These are phyloP conservation scores for Silurus lanzhouensis DNA, from an alignment of 2,797 vertebrate species.

Conservation along the genomic window DNA sequence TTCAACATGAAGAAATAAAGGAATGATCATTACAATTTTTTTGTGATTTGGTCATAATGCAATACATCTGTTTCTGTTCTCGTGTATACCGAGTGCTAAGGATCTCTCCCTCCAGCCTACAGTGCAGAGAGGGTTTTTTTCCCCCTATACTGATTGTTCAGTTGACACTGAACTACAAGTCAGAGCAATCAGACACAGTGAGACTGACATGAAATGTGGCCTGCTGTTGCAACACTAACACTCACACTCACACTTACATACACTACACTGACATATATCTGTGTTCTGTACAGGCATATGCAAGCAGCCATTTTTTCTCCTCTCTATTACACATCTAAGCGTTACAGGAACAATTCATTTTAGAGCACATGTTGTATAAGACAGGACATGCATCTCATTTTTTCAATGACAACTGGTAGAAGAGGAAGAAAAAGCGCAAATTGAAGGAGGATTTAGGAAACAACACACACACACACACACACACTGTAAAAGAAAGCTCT, in stretches of 20 bases:
- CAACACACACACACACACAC: not conserved
- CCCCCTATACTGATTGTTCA: conserved; percentile 54
- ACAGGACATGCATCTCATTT: not conserved
- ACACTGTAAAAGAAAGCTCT: not conserved
- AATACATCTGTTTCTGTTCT: conserved; percentile 26
- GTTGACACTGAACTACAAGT: conserved; percentile 55
- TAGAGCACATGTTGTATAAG: not conserved
- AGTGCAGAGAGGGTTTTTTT: conserved; percentile 33
- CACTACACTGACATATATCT: not conserved
- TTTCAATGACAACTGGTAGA: not conserved
- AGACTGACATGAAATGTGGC: conserved; percentile 28
- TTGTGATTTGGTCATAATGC: conserved; percentile 27
- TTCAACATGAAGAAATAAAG: conserved; percentile 4
- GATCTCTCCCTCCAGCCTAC: conserved; percentile 15
- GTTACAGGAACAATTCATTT: not conserved
- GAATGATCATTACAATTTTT: not conserved
- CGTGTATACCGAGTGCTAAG: not conserved
- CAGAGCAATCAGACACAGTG: conserved; percentile 39
- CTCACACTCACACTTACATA: conserved; percentile 15
- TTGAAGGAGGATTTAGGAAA: not conserved
- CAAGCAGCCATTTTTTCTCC: not conserved
- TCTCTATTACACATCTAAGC: not conserved
- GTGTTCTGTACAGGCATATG: not conserved
- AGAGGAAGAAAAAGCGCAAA: not conserved
- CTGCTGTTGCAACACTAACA: conserved; percentile 14